phyloP scores from a whole-genome alignment of 2,797 vertebrate species.

The Sebastes matsubarae region DNA sequence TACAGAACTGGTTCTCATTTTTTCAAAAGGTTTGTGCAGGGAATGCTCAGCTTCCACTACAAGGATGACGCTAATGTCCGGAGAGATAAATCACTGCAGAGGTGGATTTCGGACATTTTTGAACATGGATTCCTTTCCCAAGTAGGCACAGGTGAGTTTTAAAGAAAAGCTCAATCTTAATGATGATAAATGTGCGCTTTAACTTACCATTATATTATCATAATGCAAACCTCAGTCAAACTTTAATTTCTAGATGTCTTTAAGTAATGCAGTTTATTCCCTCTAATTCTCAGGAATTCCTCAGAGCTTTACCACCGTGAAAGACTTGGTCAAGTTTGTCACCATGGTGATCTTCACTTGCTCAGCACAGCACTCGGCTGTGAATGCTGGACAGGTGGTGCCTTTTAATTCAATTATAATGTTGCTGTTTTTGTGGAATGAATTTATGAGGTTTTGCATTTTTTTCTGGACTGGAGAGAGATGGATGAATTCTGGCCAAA shows the following conservation, averaged over 20 bases:
- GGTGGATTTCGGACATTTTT: conserved; percentile 62
- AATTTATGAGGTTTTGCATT: not conserved
- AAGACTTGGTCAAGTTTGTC: conserved; percentile 62
- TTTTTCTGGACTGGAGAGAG: not conserved
- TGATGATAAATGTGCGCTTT: not conserved
- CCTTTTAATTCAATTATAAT: not conserved
- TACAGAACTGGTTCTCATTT: not conserved
- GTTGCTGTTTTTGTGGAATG: not conserved
- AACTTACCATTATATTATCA: not conserved
- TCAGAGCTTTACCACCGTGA: conserved; percentile 24
- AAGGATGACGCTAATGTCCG: not conserved
- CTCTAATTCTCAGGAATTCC: conserved; percentile 56
- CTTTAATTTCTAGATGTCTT: not conserved
- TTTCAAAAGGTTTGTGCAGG: conserved; percentile 57
- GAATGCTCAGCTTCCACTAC: conserved; percentile 55
- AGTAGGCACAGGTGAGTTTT: conserved; percentile 21
- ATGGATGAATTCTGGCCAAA: too few species aligned
- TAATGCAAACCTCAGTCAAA: not conserved
- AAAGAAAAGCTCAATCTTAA: not conserved
- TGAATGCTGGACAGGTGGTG: conserved; percentile 70
- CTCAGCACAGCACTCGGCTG: conserved; percentile 64
- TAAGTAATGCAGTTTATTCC: not conserved
- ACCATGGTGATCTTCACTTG: conserved; percentile 73
- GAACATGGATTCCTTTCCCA: conserved; percentile 59
- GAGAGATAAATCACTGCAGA: not conserved